Percentiles rank a stretch among this genome's conserved stretches.
These are phyloP conservation scores for Helostoma temminkii DNA, from an alignment of 2,797 vertebrate species.

Conservation along the genomic window DNA sequence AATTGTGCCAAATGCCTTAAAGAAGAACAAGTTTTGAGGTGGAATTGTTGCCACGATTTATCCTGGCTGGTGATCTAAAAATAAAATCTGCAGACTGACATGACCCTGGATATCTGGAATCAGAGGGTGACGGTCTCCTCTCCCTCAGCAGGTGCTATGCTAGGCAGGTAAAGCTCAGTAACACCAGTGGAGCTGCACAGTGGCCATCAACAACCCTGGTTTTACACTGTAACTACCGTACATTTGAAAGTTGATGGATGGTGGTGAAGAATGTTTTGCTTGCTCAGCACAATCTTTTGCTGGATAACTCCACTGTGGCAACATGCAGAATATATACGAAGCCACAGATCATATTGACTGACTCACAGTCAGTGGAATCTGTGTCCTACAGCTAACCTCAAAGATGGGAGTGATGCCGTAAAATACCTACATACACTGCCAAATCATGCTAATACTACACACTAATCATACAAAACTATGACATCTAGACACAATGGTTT, in stretches of 20 bases:
- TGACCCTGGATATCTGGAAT: conserved; percentile 2
- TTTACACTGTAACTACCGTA: conserved; percentile 4
- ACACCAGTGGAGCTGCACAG: neutral
- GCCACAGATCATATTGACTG: conserved; percentile 32
- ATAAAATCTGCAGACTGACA: conserved; percentile 14
- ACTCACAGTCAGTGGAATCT: conserved; percentile 17
- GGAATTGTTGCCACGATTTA: conserved; percentile 1
- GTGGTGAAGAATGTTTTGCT: conserved; percentile 30
- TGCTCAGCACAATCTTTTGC: conserved; percentile 32
- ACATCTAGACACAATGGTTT: neutral
- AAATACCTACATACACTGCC: conserved; percentile 2
- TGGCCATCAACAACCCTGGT: conserved; percentile 10
- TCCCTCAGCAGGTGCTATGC: conserved; percentile 10
- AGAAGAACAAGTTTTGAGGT: conserved; percentile 11
- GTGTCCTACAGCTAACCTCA: conserved; percentile 17
- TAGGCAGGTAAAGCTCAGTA: conserved; percentile 1
- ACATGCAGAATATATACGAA: conserved; percentile 14
- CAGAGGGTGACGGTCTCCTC: neutral
- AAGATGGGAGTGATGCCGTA: neutral
- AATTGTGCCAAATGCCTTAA: conserved; percentile 31
- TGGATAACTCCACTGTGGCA: conserved; percentile 35
- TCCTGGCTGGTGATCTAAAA: conserved; percentile 2
- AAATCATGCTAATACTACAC: conserved; percentile 1
- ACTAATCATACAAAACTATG: neutral
- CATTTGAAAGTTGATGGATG: conserved; percentile 11